Conservation (phyloP, 1,140 invertebrate genomes). For the Cheumatopsyche charites region DNA sequence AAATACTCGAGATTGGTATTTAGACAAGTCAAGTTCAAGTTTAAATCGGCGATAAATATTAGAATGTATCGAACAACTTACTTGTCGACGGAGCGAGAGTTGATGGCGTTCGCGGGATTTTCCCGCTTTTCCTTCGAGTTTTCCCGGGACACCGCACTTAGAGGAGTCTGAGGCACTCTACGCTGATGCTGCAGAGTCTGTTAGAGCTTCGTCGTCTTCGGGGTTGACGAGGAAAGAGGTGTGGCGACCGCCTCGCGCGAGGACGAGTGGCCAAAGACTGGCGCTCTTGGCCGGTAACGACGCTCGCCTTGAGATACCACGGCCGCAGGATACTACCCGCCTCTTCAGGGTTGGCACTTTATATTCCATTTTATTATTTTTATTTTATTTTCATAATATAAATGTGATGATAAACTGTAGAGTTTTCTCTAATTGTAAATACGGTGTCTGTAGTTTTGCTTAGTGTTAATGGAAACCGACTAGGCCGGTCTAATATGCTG, state of each 20-base stretch:
- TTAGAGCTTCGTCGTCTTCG: too few relatives aligned
- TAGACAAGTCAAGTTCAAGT: constrained; percentile 1
- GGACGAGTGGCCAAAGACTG: constrained; percentile 21
- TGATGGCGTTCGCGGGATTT: background rate
- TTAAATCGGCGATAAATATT: background rate
- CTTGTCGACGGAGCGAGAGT: background rate
- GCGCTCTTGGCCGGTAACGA: constrained; percentile 26
- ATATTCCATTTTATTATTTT: background rate
- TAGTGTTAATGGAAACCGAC: too few relatives aligned
- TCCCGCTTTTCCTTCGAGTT: background rate
- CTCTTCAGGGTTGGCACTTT: constrained; percentile 28
- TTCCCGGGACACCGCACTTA: background rate
- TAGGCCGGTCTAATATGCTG: too few relatives aligned
- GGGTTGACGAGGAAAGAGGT: background rate
- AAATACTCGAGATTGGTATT: background rate
- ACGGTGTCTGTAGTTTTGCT: too few relatives aligned
- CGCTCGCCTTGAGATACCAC: constrained; percentile 30
- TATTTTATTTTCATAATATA: background rate
- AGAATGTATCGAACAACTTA: too few relatives aligned
- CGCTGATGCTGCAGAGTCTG: background rate
- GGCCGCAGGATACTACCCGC: constrained; percentile 12
- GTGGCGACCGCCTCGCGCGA: background rate
- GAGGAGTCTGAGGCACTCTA: background rate
- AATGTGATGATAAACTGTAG: background rate
- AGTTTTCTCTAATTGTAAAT: too few relatives aligned